Conservation (phyloP, 2,113 vertebrate genomes). For the Tachysurus vachellii region DNA sequence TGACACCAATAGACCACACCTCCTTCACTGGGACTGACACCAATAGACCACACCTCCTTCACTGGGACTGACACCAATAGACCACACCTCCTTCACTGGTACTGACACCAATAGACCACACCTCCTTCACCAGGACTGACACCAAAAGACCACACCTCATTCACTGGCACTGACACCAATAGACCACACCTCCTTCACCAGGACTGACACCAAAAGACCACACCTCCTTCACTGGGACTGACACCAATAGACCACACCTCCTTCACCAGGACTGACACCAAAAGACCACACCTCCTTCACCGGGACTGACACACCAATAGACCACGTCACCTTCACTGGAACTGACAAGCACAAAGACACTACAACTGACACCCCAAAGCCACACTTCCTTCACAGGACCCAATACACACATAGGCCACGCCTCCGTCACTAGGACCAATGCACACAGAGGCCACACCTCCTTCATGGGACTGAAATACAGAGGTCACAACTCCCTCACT, state of each 20-base stretch:
- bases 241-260: no score
- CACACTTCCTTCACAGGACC: background rate
- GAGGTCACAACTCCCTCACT: background rate
- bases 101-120: background rate
- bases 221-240: background rate
- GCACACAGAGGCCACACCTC: background rate
- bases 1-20: background rate
- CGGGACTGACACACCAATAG: background rate
- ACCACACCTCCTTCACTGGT: background rate
- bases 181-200: background rate
- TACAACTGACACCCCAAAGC: background rate
- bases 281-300: background rate
- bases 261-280: background rate
- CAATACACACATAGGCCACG: background rate
- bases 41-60: background rate
- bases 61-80: background rate
- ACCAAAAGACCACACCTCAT: background rate
- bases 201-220: background rate
- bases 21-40: background rate
- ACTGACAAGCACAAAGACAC: background rate
- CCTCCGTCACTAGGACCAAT: background rate
- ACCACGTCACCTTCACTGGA: background rate
- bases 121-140: background rate
- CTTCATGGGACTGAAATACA: background rate
- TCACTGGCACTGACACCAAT: background rate